phyloP scores from a whole-genome alignment of 2,113 vertebrate species.

The Pseudopipra pipra region DNA sequence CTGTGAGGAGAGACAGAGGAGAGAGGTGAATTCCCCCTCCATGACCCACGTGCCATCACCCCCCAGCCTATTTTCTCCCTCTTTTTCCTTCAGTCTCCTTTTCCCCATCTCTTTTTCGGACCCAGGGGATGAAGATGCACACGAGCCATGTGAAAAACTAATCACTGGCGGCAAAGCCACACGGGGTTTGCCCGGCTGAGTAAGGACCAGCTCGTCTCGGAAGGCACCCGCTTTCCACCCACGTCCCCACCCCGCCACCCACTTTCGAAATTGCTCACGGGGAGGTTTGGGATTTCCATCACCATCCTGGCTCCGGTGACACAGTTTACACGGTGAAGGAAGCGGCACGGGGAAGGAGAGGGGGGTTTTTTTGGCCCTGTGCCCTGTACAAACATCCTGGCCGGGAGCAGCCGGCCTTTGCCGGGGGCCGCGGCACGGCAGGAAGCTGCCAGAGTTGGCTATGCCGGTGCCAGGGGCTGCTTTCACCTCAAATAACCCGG shows the following conservation, averaged over 20 bases:
- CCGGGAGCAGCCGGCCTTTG: neutral
- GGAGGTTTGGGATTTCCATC: neutral
- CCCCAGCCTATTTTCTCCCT: no score
- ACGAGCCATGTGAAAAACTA: fast-evolving
- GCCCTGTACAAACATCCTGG: neutral
- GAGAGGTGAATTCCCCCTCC: neutral
- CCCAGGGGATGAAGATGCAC: neutral
- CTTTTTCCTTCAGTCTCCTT: neutral
- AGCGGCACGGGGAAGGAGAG: fast-evolving
- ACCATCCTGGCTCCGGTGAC: fast-evolving
- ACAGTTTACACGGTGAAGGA: neutral
- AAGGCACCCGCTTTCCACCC: neutral
- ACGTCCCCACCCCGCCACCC: neutral
- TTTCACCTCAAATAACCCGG: conserved; percentile 37
- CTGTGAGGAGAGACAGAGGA: conserved; percentile 67
- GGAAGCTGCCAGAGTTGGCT: neutral
- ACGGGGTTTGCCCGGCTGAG: neutral
- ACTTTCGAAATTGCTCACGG: neutral
- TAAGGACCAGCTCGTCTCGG: fast-evolving
- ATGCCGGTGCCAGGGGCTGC: neutral
- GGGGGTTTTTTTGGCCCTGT: neutral
- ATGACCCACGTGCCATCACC: fast-evolving
- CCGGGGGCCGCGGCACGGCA: neutral
- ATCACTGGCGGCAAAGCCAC: fast-evolving
- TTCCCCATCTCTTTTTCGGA: neutral